Evolutionary conservation across 2,888 invertebrate species (phyloP).

Genomic region (Platycnemis pennipes): DNA sequence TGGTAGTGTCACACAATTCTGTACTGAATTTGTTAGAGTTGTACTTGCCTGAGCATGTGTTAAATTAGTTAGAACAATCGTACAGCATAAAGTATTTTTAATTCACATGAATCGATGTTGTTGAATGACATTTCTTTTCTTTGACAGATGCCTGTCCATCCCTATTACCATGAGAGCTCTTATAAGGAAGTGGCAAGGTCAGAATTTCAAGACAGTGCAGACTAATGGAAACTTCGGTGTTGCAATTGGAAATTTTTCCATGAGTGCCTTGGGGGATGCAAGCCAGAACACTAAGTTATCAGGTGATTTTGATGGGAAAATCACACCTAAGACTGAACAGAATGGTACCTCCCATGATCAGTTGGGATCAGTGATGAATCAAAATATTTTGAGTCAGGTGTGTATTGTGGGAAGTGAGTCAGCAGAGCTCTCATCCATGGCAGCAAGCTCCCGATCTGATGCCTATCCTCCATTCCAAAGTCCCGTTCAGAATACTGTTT

Average conservation of each 20-base stretch:
- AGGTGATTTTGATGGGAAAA: slow-evolving; percentile 69
- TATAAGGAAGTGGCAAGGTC: slow-evolving; percentile 92
- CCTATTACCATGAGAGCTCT: slow-evolving; percentile 94
- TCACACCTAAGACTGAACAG: slow-evolving; percentile 67
- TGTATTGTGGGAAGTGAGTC: slow-evolving; percentile 68
- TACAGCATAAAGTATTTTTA: too few species aligned
- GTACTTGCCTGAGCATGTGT: too few species aligned
- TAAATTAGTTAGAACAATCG: too few species aligned
- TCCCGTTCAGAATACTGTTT: slow-evolving; percentile 76
- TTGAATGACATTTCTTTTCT: too few species aligned
- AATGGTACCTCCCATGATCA: slow-evolving; percentile 66
- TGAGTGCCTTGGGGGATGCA: slow-evolving; percentile 69
- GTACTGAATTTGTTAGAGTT: too few species aligned
- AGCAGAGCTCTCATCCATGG: slow-evolving; percentile 58
- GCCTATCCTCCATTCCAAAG: slow-evolving; percentile 69
- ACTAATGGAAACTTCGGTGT: slow-evolving; percentile 85
- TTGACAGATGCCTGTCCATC: slow-evolving; percentile 89
- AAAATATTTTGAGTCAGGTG: slow-evolving; percentile 69
- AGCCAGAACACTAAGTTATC: slow-evolving; percentile 68
- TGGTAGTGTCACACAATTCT: too few species aligned
- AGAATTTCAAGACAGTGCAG: slow-evolving; percentile 80
- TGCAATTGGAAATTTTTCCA: slow-evolving; percentile 77
- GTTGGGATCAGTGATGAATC: slow-evolving; percentile 69
- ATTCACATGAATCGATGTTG: too few species aligned
- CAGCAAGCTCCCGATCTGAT: slow-evolving; percentile 65